A percentile compares a stretch with the other conserved stretches of the same genome.
Evolutionary conservation across 2,888 invertebrate genomes (phyloP).

Genomic region (Melipona beecheii): DNA sequence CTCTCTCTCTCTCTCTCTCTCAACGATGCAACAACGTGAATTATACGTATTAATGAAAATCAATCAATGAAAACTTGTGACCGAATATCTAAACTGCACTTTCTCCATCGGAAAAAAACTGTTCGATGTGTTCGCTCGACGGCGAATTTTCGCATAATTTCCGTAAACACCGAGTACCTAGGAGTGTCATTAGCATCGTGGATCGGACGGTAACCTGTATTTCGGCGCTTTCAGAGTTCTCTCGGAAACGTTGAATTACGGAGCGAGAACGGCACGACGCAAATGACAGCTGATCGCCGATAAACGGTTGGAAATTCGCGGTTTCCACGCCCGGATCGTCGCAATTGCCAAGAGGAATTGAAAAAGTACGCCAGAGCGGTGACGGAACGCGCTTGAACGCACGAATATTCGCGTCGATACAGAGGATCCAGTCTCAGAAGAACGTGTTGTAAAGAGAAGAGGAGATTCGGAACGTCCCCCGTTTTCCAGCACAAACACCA

Average conservation of each 20-base stretch:
- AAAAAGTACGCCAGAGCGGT: slow-evolving; percentile 3
- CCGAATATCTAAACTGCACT: not conserved
- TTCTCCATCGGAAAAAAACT: not conserved
- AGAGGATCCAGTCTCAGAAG: not conserved
- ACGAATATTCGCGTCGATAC: not conserved
- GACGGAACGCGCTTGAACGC: not conserved
- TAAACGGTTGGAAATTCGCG: not conserved
- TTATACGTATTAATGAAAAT: too few relatives aligned
- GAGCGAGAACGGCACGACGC: not conserved
- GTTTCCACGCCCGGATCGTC: not conserved
- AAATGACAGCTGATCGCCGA: not conserved
- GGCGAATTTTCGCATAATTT: slow-evolving; percentile 6
- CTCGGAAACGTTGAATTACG: slow-evolving; percentile 7
- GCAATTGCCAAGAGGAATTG: not conserved
- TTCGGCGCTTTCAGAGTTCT: not conserved
- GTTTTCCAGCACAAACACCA: slow-evolving; percentile 39
- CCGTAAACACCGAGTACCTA: not conserved
- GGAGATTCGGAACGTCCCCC: slow-evolving; percentile 3
- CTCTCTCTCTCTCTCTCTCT: too few relatives aligned
- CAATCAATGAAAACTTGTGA: too few relatives aligned
- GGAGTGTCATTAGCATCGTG: not conserved
- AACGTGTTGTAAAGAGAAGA: not conserved
- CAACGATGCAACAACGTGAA: too few relatives aligned
- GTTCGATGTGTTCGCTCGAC: not conserved
- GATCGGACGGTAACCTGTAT: not conserved